Percentiles rank a stretch among this genome's conserved stretches.
Conservation (phyloP, 2,888 invertebrate species). For the Tachystola acroxantha region DNA sequence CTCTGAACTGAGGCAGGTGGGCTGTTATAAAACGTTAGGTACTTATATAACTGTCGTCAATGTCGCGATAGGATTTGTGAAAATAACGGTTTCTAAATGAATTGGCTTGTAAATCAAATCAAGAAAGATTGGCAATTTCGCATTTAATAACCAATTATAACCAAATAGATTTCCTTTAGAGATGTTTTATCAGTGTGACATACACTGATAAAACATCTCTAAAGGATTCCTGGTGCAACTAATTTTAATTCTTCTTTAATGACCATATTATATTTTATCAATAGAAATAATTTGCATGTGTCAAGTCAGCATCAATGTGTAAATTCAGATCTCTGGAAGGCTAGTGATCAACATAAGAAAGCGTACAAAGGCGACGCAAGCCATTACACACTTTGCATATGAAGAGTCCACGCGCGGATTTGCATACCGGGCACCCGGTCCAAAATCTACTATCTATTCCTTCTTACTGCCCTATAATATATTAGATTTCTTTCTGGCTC, state of each 20-base stretch:
- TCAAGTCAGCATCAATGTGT: constrained; percentile 15
- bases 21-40: constrained; percentile 6
- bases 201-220: no score
- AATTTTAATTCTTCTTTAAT: no score
- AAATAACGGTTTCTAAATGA: constrained; percentile 4
- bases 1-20: constrained; percentile 36
- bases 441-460: constrained; percentile 55
- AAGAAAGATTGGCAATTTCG: no score
- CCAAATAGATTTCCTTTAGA: neutral
- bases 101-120: no score
- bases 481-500: constrained; percentile 50
- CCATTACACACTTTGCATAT: constrained; percentile 64
- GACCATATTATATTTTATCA: neutral
- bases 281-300: constrained; percentile 4
- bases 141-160: no score
- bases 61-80: constrained; percentile 1
- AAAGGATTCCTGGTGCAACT: no score
- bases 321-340: constrained; percentile 27
- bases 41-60: constrained; percentile 7
- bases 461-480: constrained; percentile 28
- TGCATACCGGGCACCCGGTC: constrained; percentile 59
- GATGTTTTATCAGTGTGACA: no score
- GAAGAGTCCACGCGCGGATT: constrained; percentile 73
- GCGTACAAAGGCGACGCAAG: constrained; percentile 46
- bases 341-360: constrained; percentile 52